Evolutionary conservation across 2,113 vertebrate species (phyloP).

Genomic region (Urocolius indicus): DNA sequence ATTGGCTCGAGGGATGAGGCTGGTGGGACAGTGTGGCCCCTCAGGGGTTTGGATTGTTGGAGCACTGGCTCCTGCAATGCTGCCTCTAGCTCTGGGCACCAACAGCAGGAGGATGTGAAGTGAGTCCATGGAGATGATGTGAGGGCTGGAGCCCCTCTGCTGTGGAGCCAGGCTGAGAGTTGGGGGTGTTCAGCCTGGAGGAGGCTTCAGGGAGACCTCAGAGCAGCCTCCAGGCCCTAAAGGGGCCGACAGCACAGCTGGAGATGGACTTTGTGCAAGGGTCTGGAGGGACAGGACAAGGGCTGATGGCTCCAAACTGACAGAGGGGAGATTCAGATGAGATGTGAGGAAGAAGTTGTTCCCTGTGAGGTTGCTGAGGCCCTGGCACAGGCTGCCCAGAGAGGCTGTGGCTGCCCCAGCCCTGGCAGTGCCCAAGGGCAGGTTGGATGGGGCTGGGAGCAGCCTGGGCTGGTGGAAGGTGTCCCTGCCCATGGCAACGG

Average conservation of each 20-base stretch:
- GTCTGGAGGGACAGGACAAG: accelerated
- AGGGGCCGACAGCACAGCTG: background rate
- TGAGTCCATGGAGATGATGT: accelerated
- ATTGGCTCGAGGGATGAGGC: accelerated
- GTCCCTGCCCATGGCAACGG: too few species aligned
- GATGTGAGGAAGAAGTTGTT: accelerated
- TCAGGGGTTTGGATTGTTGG: accelerated
- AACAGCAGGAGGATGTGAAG: too few species aligned
- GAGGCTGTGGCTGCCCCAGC: too few species aligned
- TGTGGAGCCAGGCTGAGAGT: background rate
- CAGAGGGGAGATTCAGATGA: background rate
- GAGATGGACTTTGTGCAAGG: background rate
- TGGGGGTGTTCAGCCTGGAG: background rate
- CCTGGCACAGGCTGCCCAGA: background rate
- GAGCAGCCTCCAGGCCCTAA: accelerated
- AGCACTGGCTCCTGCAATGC: too few species aligned
- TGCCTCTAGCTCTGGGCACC: background rate
- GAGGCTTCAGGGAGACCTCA: background rate
- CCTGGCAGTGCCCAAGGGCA: too few species aligned
- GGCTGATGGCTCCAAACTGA: background rate
- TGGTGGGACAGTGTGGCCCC: accelerated
- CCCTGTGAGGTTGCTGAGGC: background rate
- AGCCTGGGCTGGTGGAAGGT: too few species aligned
- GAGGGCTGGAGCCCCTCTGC: background rate
- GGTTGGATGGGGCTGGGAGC: too few species aligned